A percentile compares a stretch with the other conserved stretches of the same genome.
Evolutionary conservation across 53 echinoderm and acorn worm genomes (phyloP).

Genomic region (Temnopleurus reevesii): DNA sequence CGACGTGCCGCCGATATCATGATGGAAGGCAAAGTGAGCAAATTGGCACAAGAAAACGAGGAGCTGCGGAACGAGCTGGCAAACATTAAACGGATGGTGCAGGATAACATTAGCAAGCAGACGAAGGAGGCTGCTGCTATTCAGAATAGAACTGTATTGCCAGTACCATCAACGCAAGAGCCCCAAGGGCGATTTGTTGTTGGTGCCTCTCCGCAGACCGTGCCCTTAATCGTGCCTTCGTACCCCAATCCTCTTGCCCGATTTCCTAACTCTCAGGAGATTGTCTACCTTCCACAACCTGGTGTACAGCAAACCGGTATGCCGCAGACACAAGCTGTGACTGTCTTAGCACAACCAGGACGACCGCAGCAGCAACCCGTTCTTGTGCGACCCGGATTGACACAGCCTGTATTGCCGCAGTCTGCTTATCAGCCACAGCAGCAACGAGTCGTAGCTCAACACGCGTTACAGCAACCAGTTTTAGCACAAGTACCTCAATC

Average conservation of each 20-base stretch:
- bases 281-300: neutral
- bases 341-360: too few relatives aligned
- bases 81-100: conserved; percentile 58
- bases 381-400: too few relatives aligned
- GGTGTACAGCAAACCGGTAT: too few relatives aligned
- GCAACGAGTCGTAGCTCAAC: neutral
- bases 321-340: too few relatives aligned
- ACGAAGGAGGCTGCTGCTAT: neutral
- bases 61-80: conserved; percentile 71
- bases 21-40: conserved; percentile 74
- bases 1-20: conserved; percentile 79
- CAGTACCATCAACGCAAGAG: neutral
- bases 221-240: neutral
- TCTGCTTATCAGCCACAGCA: too few relatives aligned
- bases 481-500: neutral
- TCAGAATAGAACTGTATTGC: neutral
- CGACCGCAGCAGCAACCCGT: too few relatives aligned
- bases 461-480: neutral
- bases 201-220: neutral
- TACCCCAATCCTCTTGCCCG: neutral
- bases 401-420: too few relatives aligned
- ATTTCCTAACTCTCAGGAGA: neutral
- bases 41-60: conserved; percentile 79
- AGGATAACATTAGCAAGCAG: neutral
- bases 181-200: neutral